Conservation (phyloP, 2,113 vertebrate species). For the Leptocoma aspasia region DNA sequence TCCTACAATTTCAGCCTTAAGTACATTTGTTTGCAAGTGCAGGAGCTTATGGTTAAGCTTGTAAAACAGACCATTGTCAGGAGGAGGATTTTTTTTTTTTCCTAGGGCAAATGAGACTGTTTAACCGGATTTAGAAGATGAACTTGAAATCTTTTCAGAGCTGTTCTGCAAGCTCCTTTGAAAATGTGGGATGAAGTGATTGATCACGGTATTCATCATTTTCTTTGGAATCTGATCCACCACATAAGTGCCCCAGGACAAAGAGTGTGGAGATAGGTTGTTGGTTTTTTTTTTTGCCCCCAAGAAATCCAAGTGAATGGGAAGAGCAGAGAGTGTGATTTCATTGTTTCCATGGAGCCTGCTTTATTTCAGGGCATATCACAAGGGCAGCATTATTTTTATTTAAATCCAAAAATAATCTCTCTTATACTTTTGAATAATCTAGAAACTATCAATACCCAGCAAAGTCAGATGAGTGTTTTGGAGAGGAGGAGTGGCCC, state of each 20-base stretch:
- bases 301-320: background rate
- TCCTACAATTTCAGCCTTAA: background rate
- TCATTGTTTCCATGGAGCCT: background rate
- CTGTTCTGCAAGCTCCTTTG: background rate
- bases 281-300: background rate
- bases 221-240: background rate
- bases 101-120: background rate
- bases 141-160: background rate
- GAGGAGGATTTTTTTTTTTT: background rate
- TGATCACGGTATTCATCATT: background rate
- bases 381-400: background rate
- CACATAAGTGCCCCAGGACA: background rate
- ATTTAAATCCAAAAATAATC: background rate
- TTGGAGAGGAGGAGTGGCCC: background rate
- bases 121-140: slow-evolving; percentile 1
- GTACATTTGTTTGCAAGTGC: background rate
- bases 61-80: background rate
- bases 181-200: background rate
- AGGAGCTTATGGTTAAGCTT: background rate
- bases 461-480: background rate
- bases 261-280: background rate
- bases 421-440: background rate
- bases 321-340: background rate
- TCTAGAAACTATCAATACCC: background rate
- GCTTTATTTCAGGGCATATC: background rate